Conservation (phyloP, 2,888 invertebrate species). For the Paralinhomoeus sp. region DNA sequence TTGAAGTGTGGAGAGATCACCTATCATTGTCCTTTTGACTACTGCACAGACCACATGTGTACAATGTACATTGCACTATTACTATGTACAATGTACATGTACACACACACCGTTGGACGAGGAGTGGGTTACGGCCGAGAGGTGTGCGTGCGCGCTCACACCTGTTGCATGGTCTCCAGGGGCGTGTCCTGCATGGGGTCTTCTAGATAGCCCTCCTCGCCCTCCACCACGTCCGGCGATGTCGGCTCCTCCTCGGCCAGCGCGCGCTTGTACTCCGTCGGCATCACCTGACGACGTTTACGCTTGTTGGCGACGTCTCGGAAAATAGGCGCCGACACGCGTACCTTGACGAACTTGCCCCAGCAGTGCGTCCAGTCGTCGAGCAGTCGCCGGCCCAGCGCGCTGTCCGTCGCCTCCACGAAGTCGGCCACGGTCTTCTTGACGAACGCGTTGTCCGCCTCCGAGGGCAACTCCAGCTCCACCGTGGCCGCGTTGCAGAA, state of each 20-base stretch:
- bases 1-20: no score
- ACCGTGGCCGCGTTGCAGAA: constrained; percentile 78
- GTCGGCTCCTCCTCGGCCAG: constrained; percentile 38
- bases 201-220: constrained; percentile 66
- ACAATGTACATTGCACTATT: no score
- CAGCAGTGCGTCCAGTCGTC: constrained; percentile 53
- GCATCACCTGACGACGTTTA: constrained; percentile 46
- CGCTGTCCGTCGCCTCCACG: constrained; percentile 58
- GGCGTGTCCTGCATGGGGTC: constrained; percentile 9
- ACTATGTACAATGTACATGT: no score
- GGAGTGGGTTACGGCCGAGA: background rate
- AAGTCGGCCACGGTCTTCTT: constrained; percentile 59
- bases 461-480: constrained; percentile 51
- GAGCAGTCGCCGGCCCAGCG: constrained; percentile 54
- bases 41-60: no score
- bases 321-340: background rate
- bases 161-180: constrained; percentile 4
- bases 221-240: constrained; percentile 41
- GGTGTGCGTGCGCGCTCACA: no score
- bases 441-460: constrained; percentile 53
- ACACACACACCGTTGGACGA: no score
- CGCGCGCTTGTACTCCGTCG: constrained; percentile 79
- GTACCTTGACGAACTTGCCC: constrained; percentile 56
- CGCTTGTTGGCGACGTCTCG: background rate
- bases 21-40: background rate